phyloP scores from a whole-genome alignment of 2,888 invertebrate genomes.

The Pyralis farinalis region DNA sequence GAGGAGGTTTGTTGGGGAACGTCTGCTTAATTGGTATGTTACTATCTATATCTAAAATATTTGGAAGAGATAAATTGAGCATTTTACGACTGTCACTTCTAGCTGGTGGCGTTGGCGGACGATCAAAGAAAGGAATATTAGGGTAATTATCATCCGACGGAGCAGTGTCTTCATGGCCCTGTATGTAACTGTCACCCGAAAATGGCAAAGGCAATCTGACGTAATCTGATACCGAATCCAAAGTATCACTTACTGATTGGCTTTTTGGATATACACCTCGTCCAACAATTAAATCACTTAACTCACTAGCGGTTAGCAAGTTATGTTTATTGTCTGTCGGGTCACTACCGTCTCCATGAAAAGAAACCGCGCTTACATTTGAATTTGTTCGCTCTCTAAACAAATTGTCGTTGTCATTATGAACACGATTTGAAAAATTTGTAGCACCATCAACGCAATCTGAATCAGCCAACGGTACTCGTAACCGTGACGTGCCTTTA shows the following conservation, averaged over 20 bases:
- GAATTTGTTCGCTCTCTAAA: constrained; percentile 88
- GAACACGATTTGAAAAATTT: constrained; percentile 57
- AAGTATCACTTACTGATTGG: constrained; percentile 90
- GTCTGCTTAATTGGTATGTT: constrained; percentile 31
- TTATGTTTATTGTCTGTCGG: constrained; percentile 90
- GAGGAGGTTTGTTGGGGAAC: constrained; percentile 81
- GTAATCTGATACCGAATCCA: constrained; percentile 95
- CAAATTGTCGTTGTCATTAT: constrained; percentile 64
- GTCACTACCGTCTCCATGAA: constrained; percentile 94
- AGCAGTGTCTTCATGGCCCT: constrained; percentile 81
- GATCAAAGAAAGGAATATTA: constrained; percentile 72
- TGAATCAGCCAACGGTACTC: constrained; percentile 42
- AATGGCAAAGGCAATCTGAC: constrained; percentile 86
- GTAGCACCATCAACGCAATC: constrained; percentile 77
- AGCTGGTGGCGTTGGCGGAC: constrained; percentile 86
- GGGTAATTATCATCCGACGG: constrained; percentile 79
- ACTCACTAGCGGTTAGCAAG: constrained; percentile 89
- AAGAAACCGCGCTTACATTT: constrained; percentile 89
- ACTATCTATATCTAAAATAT: constrained; percentile 62
- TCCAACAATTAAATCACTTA: constrained; percentile 91
- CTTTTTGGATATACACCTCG: constrained; percentile 86
- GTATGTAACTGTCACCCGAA: constrained; percentile 79
- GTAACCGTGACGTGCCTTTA: constrained; percentile 38
- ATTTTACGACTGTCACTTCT: constrained; percentile 83
- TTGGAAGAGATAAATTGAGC: constrained; percentile 66